A percentile compares a stretch with the other conserved stretches of the same genome.
Conservation (phyloP, 1,140 invertebrate genomes). For the Sinonovacula constricta region DNA sequence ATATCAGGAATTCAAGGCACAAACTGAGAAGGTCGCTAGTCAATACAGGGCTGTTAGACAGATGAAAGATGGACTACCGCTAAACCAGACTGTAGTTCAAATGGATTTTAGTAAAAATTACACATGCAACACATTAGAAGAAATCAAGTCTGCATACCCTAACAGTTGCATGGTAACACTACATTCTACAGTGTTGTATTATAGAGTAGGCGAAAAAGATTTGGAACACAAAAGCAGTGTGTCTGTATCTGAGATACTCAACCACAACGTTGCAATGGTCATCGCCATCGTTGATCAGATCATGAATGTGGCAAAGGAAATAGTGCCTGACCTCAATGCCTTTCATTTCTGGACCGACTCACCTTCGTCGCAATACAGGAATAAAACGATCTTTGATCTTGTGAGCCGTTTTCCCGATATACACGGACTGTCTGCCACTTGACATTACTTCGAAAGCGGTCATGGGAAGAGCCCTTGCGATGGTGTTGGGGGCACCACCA, state of each 20-base stretch:
- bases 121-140: constrained; percentile 28
- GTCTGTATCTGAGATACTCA: constrained; percentile 31
- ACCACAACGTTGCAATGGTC: constrained; percentile 46
- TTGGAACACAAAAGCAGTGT: constrained; percentile 46
- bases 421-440: background rate
- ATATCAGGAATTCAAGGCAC: constrained; percentile 11
- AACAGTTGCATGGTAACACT: constrained; percentile 14
- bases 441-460: constrained; percentile 32
- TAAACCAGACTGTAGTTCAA: constrained; percentile 22
- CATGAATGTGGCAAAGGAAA: constrained; percentile 1
- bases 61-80: constrained; percentile 23
- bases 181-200: constrained; percentile 28
- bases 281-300: constrained; percentile 36
- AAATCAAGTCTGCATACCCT: constrained; percentile 43
- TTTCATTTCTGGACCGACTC: constrained; percentile 59
- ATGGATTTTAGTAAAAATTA: constrained; percentile 54
- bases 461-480: constrained; percentile 35
- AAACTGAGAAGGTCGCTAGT: background rate
- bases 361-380: constrained; percentile 39
- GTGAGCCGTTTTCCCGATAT: background rate
- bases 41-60: constrained; percentile 1
- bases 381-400: constrained; percentile 19
- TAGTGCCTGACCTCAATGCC: constrained; percentile 19
- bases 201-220: background rate
- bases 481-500: constrained; percentile 25